These are phyloP conservation scores for Eulemur coronatus DNA, from an alignment of 2,797 vertebrate species.

Conservation along the genomic window DNA sequence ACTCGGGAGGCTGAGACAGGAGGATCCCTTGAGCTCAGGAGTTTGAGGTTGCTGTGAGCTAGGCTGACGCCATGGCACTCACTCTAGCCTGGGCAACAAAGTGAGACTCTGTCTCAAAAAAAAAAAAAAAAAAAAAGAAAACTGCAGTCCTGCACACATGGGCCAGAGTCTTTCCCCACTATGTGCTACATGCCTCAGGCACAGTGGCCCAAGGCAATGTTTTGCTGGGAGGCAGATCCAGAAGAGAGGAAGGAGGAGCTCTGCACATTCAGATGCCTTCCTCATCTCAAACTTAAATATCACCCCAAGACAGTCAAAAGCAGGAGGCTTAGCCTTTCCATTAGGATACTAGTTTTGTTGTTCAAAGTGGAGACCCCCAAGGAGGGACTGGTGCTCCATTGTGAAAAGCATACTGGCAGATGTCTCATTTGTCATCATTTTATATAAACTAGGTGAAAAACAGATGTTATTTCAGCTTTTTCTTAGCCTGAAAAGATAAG, in stretches of 20 bases:
- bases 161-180: not conserved
- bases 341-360: not conserved
- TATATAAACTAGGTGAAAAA: not conserved
- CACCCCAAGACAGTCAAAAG: not conserved
- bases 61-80: no score
- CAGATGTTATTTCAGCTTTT: not conserved
- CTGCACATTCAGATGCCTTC: no score
- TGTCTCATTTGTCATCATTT: not conserved
- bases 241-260: not conserved
- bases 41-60: no score
- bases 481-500: not conserved
- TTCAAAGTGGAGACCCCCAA: not conserved
- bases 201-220: not conserved
- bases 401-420: not conserved
- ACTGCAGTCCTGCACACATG: not conserved
- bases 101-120: no score
- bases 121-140: no score
- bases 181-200: fast-evolving
- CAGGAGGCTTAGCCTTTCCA: not conserved
- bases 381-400: not conserved
- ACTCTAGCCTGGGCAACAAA: no score
- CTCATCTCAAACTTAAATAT: not conserved
- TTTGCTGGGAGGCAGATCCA: not conserved
- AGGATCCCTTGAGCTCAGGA: no score
- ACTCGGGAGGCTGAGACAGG: no score